Base-by-base conservation (phyloP, 2,888 invertebrate genomes). In the Mesorhabditis sp. region DNA sequence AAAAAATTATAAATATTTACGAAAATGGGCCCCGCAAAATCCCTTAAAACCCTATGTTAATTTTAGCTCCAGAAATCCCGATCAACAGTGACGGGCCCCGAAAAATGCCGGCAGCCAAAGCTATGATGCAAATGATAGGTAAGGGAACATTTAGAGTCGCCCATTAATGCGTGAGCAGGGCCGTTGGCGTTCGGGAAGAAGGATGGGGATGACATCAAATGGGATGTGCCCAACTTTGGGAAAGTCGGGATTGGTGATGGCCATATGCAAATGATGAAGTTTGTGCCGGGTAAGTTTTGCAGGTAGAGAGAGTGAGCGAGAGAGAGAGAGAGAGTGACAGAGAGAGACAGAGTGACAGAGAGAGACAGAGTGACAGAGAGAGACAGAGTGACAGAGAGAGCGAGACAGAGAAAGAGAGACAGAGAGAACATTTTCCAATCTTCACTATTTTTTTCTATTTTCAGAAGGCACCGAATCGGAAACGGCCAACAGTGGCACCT, bases 161-260 rank as follows among this genome's bases (percentile, higher is more conserved):
- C 28, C 28, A 28, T 28, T 42, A 42, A 13, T 62, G 3, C 13
- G 28, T 50, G 4, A 69, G 4, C 42, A 72, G 75, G 76, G 5
- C 80, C 80, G 4, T 58, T 80, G 42, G 80, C 80, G 10, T 79
- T 80, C 64, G 80, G 80, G 45, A 69, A 75, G 65, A 74, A 74
- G 44, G 74, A 73, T 50, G 80, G 79, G 4, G 78, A 78, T 64
- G 79, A 80, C 61, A 74, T 76, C 4, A 76, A 78, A 43, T 71
- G 76, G 66, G 72, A 78, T 44, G 70, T 80, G 4, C 76, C 74
- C 13, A 67, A 76, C 10, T 58, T 80, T 4, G 80, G 80, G 43
- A 70, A 74, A n/a, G 71, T 80, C 45, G 80, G 80, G n/a, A 69
- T 76, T 13, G 80, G 79, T 62, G 74, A 80, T 62, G 77, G 75